Evolutionary conservation across 2,797 vertebrate genomes (phyloP).

Genomic region (Thunnus albacares): DNA sequence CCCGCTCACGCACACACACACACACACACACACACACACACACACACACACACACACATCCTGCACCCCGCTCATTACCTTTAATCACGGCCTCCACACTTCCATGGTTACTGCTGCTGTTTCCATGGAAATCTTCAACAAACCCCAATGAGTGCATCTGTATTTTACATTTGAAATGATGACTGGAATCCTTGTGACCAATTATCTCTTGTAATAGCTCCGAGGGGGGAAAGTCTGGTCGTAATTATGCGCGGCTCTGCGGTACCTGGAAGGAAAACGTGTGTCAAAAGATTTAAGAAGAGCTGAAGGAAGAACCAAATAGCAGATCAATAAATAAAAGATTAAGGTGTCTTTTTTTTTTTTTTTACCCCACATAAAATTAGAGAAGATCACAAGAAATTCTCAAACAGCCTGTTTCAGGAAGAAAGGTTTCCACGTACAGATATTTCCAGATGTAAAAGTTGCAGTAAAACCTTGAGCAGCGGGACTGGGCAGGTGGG

Average conservation of each 20-base stretch:
- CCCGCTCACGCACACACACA: not conserved
- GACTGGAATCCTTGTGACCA: slow-evolving; percentile 62
- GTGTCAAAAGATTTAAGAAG: not conserved
- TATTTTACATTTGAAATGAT: slow-evolving; percentile 71
- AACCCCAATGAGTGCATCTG: slow-evolving; percentile 49
- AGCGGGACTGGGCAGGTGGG: slow-evolving; percentile 1
- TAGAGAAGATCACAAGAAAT: not conserved
- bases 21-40: slow-evolving; percentile 1
- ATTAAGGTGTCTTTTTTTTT: not conserved
- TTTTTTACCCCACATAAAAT: not conserved
- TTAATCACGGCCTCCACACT: slow-evolving; percentile 70
- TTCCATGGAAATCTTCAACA: slow-evolving; percentile 78
- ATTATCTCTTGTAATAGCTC: slow-evolving; percentile 57
- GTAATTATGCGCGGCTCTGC: slow-evolving; percentile 27
- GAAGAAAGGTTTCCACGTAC: not conserved
- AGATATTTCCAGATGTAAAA: not conserved
- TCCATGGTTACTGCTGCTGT: slow-evolving; percentile 78
- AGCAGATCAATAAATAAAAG: not conserved
- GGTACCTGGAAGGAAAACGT: slow-evolving; percentile 6
- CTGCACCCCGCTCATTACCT: slow-evolving; percentile 60
- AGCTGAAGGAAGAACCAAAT: not conserved
- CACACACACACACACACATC: slow-evolving; percentile 21
- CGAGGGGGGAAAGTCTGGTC: slow-evolving; percentile 14
- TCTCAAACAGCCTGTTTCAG: not conserved
- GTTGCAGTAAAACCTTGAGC: slow-evolving; percentile 13